phyloP scores from a whole-genome alignment of 2,113 vertebrate species.

The Atrichornis clamosus region DNA sequence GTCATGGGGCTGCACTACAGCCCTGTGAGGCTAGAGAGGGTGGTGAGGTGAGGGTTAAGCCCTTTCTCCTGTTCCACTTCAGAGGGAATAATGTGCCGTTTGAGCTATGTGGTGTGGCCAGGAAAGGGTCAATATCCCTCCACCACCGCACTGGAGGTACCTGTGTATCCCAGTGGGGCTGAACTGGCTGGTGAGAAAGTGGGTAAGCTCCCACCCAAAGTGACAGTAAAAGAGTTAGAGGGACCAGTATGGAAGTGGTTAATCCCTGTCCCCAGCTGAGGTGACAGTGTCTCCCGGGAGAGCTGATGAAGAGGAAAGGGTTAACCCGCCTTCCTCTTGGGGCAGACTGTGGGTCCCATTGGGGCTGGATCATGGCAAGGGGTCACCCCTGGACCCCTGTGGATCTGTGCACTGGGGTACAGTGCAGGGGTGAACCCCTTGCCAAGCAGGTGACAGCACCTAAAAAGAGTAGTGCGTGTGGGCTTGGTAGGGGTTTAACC shows the following conservation, averaged over 20 bases:
- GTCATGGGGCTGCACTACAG: background rate
- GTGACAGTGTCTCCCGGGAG: background rate
- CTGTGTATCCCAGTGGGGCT: background rate
- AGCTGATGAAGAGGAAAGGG: background rate
- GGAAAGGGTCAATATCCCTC: background rate
- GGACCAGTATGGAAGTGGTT: background rate
- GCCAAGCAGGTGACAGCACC: background rate
- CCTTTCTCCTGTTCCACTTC: background rate
- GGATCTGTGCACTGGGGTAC: background rate
- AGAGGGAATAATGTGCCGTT: background rate
- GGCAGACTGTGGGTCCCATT: too few species aligned
- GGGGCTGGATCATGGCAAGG: background rate
- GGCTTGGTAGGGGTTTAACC: background rate
- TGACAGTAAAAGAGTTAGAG: background rate
- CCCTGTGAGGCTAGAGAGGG: background rate
- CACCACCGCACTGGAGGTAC: accelerated
- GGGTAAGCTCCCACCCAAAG: background rate
- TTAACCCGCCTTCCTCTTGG: background rate
- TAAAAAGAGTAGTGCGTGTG: background rate
- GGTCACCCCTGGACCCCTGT: background rate
- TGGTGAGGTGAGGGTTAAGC: background rate
- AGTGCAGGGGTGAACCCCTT: accelerated
- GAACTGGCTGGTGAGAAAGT: background rate
- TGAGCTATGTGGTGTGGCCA: background rate
- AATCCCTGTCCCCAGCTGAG: background rate